Base-by-base conservation (phyloP, 2,113 vertebrate species). In the Anhinga anhinga region DNA sequence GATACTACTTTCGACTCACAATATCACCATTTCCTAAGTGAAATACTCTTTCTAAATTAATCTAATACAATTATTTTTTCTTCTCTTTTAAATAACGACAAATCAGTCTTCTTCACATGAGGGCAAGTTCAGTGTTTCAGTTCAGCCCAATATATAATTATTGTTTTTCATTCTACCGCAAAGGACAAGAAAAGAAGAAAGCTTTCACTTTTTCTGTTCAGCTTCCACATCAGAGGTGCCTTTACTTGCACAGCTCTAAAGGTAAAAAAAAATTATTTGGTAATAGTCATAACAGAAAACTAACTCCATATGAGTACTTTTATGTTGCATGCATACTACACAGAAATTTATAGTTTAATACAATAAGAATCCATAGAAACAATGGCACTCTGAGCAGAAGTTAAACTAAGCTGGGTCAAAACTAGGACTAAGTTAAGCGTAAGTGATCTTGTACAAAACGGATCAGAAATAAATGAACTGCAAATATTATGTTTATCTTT, bases 61-160 rank as follows among this genome's bases (percentile, higher is more conserved):
- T 50, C 42, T 25, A 66, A 94, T 36, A 27, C 16, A 93, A 87
- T 84, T 86, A 84, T 66, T 95, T 90, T 90, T 89, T 81, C 50
- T 71, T 78, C 38, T 58, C n/a, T 70, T 92, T 61, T 82, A 83
- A 84, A 78, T 74, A 91, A 87, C 61, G 89, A 97, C 77, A 87
- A 17, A 93, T 89, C 82, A 81, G 63, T 92, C 45, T 86, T 71
- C 87, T 91, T 86, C 42, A 21, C 80, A 38, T 5, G 34, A 82
- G 9, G 55, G 8, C 8, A 89, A 85, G 25, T 61, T 85, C 47
- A 65, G 58, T 58, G 61, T 96, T 96, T 94, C 89, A 65, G 73
- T 94, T 94, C n/a, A 91, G 40, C 52, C 56, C 87, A 88, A 62
- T 32, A 56, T 25, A 79, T 18, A 91, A 87, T 76, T 56, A 79